A percentile compares a stretch with the other conserved stretches of the same genome.
phyloP scores from a whole-genome alignment of 2,888 invertebrate genomes.

The Bugulina stolonifera region DNA sequence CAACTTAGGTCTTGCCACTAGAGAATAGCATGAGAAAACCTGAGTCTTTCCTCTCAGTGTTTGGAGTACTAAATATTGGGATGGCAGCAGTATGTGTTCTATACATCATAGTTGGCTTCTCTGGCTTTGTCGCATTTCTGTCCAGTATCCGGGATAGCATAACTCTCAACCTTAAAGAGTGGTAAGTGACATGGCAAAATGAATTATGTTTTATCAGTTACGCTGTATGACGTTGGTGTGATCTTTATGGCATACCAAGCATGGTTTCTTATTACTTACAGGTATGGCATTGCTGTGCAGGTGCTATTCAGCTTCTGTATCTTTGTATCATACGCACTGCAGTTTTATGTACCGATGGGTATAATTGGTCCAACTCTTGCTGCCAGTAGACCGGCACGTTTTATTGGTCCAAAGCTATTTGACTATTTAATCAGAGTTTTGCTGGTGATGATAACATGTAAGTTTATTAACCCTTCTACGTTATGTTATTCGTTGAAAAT shows the following conservation, averaged over 20 bases:
- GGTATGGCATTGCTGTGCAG: slow-evolving; percentile 58
- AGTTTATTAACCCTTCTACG: no score
- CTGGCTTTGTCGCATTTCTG: slow-evolving; percentile 83
- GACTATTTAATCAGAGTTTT: slow-evolving; percentile 33
- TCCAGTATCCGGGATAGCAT: slow-evolving; percentile 75
- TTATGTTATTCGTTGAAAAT: no score
- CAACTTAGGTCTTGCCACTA: slow-evolving; percentile 82
- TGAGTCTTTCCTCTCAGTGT: slow-evolving; percentile 74
- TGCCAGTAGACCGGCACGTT: background rate
- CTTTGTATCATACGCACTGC: slow-evolving; percentile 82
- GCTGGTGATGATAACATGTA: slow-evolving; percentile 42
- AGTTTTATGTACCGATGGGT: slow-evolving; percentile 87
- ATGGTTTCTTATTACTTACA: no score
- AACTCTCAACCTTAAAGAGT: slow-evolving; percentile 66
- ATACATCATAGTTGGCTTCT: slow-evolving; percentile 81
- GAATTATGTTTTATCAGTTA: background rate
- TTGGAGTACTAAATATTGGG: slow-evolving; percentile 73
- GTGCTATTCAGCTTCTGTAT: slow-evolving; percentile 82
- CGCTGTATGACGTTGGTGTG: no score
- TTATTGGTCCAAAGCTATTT: slow-evolving; percentile 17
- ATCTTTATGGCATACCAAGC: no score
- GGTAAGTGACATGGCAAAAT: no score
- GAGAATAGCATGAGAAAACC: slow-evolving; percentile 88
- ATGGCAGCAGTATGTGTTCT: slow-evolving; percentile 78
- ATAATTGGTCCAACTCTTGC: slow-evolving; percentile 74